Conservation (phyloP, 1,140 invertebrate species). For the Asobara japonica region DNA sequence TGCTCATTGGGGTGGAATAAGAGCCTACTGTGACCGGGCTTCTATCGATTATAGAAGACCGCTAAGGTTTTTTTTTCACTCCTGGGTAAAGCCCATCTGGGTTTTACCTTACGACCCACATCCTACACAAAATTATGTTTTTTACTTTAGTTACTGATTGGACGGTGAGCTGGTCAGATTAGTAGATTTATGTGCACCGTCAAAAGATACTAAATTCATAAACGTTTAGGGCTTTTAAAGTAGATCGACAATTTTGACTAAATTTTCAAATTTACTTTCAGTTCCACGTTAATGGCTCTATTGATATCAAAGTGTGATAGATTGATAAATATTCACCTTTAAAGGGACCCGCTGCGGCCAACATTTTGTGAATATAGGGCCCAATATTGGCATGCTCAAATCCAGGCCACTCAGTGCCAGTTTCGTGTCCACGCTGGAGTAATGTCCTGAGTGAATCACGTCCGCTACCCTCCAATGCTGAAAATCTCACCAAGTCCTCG, state of each 20-base stretch:
- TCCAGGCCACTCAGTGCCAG: conserved; percentile 65
- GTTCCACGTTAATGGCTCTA: too few species aligned
- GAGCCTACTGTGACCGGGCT: conserved; percentile 42
- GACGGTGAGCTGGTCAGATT: not conserved
- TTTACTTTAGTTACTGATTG: not conserved
- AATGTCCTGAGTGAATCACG: conserved; percentile 71
- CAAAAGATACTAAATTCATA: too few species aligned
- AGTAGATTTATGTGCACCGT: too few species aligned
- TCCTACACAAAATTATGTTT: too few species aligned
- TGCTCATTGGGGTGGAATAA: not conserved
- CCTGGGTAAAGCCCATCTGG: conserved; percentile 31
- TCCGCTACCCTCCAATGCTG: conserved; percentile 64
- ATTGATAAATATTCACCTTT: conserved; percentile 48
- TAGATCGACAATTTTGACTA: too few species aligned
- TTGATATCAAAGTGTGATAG: too few species aligned
- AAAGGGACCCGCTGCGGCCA: conserved; percentile 60
- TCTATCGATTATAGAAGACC: conserved; percentile 65
- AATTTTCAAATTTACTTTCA: too few species aligned
- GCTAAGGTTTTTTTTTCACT: conserved; percentile 42
- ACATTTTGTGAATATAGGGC: conserved; percentile 70
- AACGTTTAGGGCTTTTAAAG: too few species aligned
- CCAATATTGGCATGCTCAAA: conserved; percentile 69
- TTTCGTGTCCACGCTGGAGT: conserved; percentile 67
- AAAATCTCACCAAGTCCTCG: conserved; percentile 72
- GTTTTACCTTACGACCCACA: conserved; percentile 17